Evolutionary conservation across 2,797 vertebrate species (phyloP).

Genomic region (Melanotaenia maccullochi): DNA sequence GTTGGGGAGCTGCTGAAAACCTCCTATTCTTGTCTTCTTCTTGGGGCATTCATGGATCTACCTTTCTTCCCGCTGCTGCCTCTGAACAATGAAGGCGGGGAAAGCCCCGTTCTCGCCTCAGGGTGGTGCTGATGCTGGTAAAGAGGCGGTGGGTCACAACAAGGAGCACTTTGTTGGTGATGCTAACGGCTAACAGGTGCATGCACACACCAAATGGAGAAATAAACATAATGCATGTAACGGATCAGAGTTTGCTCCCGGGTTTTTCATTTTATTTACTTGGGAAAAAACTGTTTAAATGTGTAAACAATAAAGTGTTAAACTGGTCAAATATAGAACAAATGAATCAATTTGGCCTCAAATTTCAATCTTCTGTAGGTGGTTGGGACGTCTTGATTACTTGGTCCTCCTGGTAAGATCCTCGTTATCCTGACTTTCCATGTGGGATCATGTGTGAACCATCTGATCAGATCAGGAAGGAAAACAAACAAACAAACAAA

Average conservation of each 20-base stretch:
- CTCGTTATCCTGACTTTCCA: no score
- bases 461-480: no score
- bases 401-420: no score
- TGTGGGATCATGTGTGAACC: no score
- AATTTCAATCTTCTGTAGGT: no score
- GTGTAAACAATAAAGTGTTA: no score
- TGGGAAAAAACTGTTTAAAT: no score
- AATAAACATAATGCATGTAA: neutral
- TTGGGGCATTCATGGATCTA: conserved; percentile 30
- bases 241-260: neutral
- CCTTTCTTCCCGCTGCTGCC: conserved; percentile 33
- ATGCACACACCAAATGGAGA: conserved; percentile 24
- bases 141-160: conserved; percentile 71
- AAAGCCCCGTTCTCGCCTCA: conserved; percentile 76
- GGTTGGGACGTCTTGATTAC: no score
- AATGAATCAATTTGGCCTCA: no score
- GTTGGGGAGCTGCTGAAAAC: conserved; percentile 11
- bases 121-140: conserved; percentile 55
- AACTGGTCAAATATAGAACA: no score
- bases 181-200: conserved; percentile 79
- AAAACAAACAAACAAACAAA: no score
- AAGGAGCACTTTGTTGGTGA: conserved; percentile 79
- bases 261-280: neutral
- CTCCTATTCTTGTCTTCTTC: conserved; percentile 44
- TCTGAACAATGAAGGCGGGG: conserved; percentile 43